These are phyloP conservation scores for Mobula birostris DNA, from an alignment of 2,113 vertebrate species.

Conservation along the genomic window DNA sequence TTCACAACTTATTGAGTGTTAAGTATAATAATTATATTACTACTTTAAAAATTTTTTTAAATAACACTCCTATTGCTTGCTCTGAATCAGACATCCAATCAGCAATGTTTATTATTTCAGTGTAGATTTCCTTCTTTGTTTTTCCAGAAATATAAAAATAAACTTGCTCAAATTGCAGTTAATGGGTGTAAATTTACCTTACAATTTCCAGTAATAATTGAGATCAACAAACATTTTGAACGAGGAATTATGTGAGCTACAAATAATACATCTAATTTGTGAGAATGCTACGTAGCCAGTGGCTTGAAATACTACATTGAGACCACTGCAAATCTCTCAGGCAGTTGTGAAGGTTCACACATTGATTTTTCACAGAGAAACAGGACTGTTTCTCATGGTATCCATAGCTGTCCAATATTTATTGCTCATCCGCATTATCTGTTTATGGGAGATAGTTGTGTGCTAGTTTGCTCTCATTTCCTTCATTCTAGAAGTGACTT, in stretches of 20 bases:
- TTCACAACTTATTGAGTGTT: not conserved
- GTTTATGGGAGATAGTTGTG: too few relatives aligned
- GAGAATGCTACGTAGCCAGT: too few relatives aligned
- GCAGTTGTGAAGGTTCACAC: too few relatives aligned
- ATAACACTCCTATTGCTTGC: not conserved
- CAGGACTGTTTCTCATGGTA: too few relatives aligned
- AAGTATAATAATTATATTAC: not conserved
- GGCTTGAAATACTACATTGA: too few relatives aligned
- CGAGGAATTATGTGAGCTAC: not conserved
- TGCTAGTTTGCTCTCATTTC: too few relatives aligned
- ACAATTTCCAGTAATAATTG: not conserved
- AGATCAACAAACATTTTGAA: not conserved
- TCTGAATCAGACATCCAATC: not conserved
- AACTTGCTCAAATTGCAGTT: not conserved
- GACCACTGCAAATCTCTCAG: too few relatives aligned
- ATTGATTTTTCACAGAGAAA: too few relatives aligned
- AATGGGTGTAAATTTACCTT: not conserved
- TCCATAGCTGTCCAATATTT: too few relatives aligned
- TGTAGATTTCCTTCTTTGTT: not conserved
- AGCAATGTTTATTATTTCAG: not conserved
- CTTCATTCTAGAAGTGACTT: too few relatives aligned
- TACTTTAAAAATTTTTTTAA: not conserved
- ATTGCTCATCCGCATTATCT: too few relatives aligned
- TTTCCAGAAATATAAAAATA: not conserved
- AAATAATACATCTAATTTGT: not conserved